Evolutionary conservation across 2,113 vertebrate species (phyloP).

Genomic region (Eretmodus cyanostictus): DNA sequence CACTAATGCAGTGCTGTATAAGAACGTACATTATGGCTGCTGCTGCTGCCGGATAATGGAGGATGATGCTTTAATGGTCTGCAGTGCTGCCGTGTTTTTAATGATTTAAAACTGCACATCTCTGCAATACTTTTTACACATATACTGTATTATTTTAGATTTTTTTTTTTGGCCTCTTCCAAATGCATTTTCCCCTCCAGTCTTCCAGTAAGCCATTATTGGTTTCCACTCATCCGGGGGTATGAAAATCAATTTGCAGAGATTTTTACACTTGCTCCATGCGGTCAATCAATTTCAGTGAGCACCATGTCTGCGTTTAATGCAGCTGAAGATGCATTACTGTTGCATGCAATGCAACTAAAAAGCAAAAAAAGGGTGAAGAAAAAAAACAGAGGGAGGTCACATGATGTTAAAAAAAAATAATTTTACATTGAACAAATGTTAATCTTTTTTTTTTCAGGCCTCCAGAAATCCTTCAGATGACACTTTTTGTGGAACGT

Average conservation of each 20-base stretch:
- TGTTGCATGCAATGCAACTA: background rate
- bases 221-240: background rate
- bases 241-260: constrained; percentile 10
- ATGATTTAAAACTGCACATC: background rate
- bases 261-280: background rate
- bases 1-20: constrained; percentile 56
- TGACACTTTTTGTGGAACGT: background rate
- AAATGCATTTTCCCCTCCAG: background rate
- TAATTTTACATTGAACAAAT: background rate
- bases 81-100: constrained; percentile 12
- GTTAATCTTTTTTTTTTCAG: background rate
- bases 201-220: background rate
- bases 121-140: background rate
- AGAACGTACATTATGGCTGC: constrained; percentile 46
- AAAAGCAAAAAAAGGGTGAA: background rate
- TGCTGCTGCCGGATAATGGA: constrained; percentile 38
- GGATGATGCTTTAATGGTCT: constrained; percentile 40
- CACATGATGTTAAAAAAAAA: background rate
- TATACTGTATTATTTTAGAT: background rate
- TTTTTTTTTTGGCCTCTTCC: background rate
- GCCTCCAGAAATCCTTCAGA: background rate
- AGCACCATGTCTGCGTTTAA: background rate
- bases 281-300: background rate
- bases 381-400: background rate
- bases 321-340: background rate